Evolutionary conservation across 2,113 vertebrate species (phyloP).

Genomic region (Rynchops niger): DNA sequence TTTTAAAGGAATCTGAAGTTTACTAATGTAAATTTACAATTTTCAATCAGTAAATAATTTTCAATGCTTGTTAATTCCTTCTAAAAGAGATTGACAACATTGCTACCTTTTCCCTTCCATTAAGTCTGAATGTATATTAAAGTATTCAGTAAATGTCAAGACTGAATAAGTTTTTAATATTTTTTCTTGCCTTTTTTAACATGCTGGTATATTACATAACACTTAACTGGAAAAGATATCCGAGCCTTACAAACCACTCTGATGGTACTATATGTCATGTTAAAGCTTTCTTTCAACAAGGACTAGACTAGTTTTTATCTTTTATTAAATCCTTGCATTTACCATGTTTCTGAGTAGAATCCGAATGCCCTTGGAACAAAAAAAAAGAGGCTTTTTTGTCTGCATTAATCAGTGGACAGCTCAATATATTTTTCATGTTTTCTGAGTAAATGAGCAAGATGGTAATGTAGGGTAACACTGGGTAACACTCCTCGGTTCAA

Average conservation of each 20-base stretch:
- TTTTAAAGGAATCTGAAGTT: neutral
- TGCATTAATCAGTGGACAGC: neutral
- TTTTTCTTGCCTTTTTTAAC: neutral
- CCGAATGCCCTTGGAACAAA: neutral
- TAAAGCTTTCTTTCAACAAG: neutral
- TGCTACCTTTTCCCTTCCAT: neutral
- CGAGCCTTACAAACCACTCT: neutral
- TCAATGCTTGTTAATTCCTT: slow-evolving; percentile 21
- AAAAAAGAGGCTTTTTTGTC: neutral
- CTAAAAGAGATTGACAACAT: neutral
- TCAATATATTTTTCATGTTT: neutral
- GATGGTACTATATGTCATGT: neutral
- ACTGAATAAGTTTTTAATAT: neutral
- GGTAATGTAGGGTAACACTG: neutral
- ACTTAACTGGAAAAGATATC: neutral
- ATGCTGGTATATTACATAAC: neutral
- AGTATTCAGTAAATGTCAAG: neutral
- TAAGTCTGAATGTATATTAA: neutral
- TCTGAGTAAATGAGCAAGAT: neutral
- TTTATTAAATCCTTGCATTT: slow-evolving; percentile 20
- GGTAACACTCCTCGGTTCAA: neutral
- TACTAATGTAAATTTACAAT: slow-evolving; percentile 29
- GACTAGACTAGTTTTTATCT: neutral
- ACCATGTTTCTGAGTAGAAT: neutral
- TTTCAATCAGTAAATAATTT: slow-evolving; percentile 35